Conservation (phyloP, 2,113 vertebrate genomes). For the Oostethus manadensis region DNA sequence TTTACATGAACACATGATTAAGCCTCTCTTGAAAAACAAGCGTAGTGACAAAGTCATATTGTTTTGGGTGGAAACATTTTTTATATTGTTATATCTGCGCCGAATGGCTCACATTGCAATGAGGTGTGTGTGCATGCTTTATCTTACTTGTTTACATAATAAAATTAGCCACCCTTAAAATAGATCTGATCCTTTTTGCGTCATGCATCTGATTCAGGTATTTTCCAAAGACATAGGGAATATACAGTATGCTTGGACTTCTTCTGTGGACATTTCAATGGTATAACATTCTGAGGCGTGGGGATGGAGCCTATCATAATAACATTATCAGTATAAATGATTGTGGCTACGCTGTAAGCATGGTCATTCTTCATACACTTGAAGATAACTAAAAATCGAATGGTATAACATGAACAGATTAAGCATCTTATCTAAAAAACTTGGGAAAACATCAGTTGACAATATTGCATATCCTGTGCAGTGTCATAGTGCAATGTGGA, state of each 20-base stretch:
- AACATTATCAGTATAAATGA: background rate
- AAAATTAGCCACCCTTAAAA: background rate
- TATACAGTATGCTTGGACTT: too few relatives aligned
- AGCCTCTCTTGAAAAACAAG: constrained; percentile 58
- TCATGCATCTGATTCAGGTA: constrained; percentile 1
- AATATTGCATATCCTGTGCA: constrained; percentile 1
- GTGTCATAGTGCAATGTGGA: background rate
- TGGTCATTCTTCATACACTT: too few relatives aligned
- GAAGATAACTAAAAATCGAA: too few relatives aligned
- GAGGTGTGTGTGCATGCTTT: constrained; percentile 7
- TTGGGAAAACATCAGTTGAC: background rate
- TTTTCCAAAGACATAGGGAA: too few relatives aligned
- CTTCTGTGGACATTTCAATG: too few relatives aligned
- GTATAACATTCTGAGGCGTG: too few relatives aligned
- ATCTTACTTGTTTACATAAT: constrained; percentile 9
- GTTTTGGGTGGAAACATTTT: constrained; percentile 44
- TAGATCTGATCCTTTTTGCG: background rate
- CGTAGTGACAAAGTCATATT: constrained; percentile 53
- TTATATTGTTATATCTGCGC: constrained; percentile 23
- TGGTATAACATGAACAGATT: too few relatives aligned
- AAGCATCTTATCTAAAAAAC: too few relatives aligned
- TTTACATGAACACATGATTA: constrained; percentile 59
- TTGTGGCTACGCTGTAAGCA: too few relatives aligned
- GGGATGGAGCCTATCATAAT: too few relatives aligned
- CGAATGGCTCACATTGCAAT: constrained; percentile 14